Evolutionary conservation across 2,797 vertebrate species (phyloP).

Genomic region (Chlorospingus semifuscus): DNA sequence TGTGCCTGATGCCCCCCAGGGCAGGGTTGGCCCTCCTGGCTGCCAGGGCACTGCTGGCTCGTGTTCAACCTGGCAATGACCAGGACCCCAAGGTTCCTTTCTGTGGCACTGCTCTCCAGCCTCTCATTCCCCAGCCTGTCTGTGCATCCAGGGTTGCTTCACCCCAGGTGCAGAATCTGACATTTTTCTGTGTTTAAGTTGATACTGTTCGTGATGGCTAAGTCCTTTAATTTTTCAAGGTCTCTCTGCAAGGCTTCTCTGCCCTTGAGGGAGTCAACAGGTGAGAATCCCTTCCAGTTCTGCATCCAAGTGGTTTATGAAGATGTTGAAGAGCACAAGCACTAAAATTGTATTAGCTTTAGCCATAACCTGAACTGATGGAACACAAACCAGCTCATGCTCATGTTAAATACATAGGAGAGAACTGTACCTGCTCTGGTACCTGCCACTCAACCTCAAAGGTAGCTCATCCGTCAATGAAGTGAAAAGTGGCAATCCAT

Average conservation of each 20-base stretch:
- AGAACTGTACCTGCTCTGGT: not conserved
- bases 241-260: not conserved
- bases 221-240: not conserved
- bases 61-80: rapidly evolving
- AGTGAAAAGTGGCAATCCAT: not conserved
- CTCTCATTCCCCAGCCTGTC: not conserved
- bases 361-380: not conserved
- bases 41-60: not conserved
- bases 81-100: not conserved
- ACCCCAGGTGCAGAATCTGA: rapidly evolving
- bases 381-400: not conserved
- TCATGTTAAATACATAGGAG: not conserved
- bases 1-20: rapidly evolving
- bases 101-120: not conserved
- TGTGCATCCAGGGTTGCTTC: rapidly evolving
- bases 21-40: rapidly evolving
- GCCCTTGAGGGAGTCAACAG: not conserved
- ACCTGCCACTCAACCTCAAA: not conserved
- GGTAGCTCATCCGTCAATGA: not conserved
- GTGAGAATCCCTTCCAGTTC: not conserved
- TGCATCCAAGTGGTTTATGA: not conserved
- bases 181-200: not conserved
- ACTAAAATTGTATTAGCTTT: not conserved
- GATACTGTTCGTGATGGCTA: too few species aligned
- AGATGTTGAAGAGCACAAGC: not conserved